Percentiles rank a stretch among this genome's conserved stretches.
These are phyloP conservation scores for Atrichornis clamosus DNA, from an alignment of 2,113 vertebrate species.

Conservation along the genomic window DNA sequence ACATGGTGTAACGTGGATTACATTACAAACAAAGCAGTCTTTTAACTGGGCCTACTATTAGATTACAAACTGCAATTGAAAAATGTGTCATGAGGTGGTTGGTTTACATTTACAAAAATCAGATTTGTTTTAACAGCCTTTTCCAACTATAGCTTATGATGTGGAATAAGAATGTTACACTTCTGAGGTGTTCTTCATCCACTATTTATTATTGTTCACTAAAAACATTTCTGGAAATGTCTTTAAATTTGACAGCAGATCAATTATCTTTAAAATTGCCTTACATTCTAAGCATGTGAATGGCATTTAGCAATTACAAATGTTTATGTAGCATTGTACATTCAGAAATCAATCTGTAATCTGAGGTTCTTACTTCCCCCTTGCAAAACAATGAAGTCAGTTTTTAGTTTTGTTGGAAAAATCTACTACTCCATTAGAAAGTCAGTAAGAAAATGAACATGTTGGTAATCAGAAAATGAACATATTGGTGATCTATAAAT, in stretches of 20 bases:
- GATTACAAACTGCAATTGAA: constrained; percentile 6
- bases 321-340: neutral
- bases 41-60: neutral
- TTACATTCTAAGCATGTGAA: neutral
- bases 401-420: neutral
- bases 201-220: constrained; percentile 14
- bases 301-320: neutral
- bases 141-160: constrained; percentile 14
- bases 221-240: neutral
- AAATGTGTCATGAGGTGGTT: neutral
- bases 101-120: neutral
- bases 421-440: neutral
- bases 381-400: neutral
- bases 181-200: neutral
- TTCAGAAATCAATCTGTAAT: neutral
- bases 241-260: constrained; percentile 15
- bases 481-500: neutral
- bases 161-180: neutral
- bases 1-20: neutral
- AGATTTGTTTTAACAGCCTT: constrained; percentile 28
- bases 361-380: neutral
- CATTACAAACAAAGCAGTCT: neutral
- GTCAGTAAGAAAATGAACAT: neutral
- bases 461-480: neutral
- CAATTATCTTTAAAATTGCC: neutral